Percentiles rank a stretch among this genome's conserved stretches.
These are phyloP conservation scores for Phaenicophaeus curvirostris DNA, from an alignment of 2,797 vertebrate genomes.

Conservation along the genomic window DNA sequence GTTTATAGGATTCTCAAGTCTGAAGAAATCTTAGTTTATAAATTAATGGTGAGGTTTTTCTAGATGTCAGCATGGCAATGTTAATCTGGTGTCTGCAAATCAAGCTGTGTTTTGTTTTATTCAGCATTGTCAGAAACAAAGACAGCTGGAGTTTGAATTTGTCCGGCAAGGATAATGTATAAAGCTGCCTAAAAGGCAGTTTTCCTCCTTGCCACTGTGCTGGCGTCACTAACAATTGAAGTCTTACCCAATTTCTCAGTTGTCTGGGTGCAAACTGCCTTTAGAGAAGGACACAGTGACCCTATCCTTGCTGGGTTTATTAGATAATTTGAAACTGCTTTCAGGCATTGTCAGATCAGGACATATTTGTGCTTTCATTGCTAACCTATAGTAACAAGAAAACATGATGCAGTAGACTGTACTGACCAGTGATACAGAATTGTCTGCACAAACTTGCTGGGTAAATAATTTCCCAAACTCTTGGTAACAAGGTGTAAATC, in stretches of 20 bases:
- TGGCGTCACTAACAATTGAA: neutral
- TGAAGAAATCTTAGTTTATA: conserved; percentile 30
- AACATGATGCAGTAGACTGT: neutral
- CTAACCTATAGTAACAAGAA: neutral
- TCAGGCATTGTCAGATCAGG: neutral
- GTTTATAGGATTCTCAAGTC: conserved; percentile 9
- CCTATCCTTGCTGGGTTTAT: neutral
- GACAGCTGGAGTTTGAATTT: conserved; percentile 52
- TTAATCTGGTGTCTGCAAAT: conserved; percentile 35
- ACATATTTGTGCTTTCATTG: neutral
- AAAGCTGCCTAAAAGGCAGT: conserved; percentile 32
- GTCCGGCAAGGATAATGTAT: conserved; percentile 16
- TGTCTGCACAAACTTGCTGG: neutral
- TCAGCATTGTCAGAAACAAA: conserved; percentile 32
- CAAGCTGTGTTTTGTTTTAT: conserved; percentile 50
- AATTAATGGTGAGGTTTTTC: neutral
- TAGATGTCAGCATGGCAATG: neutral
- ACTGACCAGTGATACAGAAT: neutral
- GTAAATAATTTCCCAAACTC: neutral
- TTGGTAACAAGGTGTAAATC: neutral
- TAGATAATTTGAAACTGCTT: neutral
- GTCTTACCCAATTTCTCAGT: conserved; percentile 15
- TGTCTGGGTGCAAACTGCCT: conserved; percentile 5
- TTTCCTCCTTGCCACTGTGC: conserved; percentile 50
- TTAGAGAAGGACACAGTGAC: neutral